Percentiles rank a stretch among this genome's conserved stretches.
Evolutionary conservation across 2,797 vertebrate species (phyloP).

Genomic region (Petrocephalus sullivani): DNA sequence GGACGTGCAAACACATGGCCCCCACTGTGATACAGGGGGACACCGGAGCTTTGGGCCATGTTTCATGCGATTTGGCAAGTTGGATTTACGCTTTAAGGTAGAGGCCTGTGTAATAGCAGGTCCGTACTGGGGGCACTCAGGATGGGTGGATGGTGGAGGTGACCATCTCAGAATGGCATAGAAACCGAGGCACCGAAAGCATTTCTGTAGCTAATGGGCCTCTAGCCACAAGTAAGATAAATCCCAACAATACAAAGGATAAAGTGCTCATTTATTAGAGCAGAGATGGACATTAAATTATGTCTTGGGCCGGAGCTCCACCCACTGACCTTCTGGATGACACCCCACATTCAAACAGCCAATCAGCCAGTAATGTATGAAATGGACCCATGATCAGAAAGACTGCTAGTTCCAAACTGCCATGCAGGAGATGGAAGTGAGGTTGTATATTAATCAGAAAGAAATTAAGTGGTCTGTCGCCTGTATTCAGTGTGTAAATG

Average conservation of each 20-base stretch:
- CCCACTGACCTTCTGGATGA: not conserved
- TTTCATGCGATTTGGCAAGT: not conserved
- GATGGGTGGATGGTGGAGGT: not conserved
- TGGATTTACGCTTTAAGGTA: not conserved
- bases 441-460: not conserved
- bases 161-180: not conserved
- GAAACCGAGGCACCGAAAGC: not conserved
- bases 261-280: not conserved
- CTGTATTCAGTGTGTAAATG: not conserved
- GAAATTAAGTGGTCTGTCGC: not conserved
- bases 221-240: not conserved
- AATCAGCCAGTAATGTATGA: not conserved
- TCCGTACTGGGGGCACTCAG: not conserved
- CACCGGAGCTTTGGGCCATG: not conserved
- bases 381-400: not conserved
- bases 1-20: not conserved
- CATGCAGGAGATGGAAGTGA: not conserved
- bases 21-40: not conserved
- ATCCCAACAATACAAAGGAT: not conserved
- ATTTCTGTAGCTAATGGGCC: not conserved
- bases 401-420: not conserved
- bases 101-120: not conserved
- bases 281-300: not conserved
- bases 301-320: not conserved
- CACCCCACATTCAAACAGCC: not conserved